Conservation (phyloP, 2,888 invertebrate species). For the Acanthopleura granulata region DNA sequence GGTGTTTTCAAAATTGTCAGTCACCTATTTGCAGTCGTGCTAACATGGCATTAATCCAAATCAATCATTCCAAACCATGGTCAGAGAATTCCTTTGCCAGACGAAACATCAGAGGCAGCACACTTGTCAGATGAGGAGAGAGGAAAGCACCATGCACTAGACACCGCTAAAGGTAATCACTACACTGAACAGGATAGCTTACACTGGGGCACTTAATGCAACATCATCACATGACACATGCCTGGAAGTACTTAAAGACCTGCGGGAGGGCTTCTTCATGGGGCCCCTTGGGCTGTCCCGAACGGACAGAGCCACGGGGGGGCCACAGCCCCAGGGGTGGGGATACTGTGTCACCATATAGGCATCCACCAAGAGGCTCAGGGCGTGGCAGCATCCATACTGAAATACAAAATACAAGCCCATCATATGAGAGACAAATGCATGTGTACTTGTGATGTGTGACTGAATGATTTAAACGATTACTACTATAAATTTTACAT, state of each 20-base stretch:
- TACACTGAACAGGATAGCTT: not conserved
- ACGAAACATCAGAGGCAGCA: no score
- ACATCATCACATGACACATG: slow-evolving; percentile 23
- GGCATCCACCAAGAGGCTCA: slow-evolving; percentile 77
- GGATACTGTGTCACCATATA: slow-evolving; percentile 80
- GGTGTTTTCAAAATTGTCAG: no score
- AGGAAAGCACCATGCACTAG: no score
- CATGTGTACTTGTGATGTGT: not conserved
- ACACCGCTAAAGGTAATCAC: no score
- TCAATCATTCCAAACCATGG: no score
- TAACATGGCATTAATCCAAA: no score
- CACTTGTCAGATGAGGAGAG: no score
- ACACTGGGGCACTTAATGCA: slow-evolving; percentile 8
- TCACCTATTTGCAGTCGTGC: no score
- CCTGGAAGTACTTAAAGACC: slow-evolving; percentile 59
- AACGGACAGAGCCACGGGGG: slow-evolving; percentile 48
- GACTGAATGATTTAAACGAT: not conserved
- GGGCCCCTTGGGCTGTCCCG: slow-evolving; percentile 36
- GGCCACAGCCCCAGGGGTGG: slow-evolving; percentile 77
- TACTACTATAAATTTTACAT: no score
- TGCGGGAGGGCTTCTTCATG: slow-evolving; percentile 49
- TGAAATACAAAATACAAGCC: slow-evolving; percentile 59
- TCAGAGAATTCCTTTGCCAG: no score
- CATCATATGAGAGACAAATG: not conserved
- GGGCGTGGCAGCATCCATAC: slow-evolving; percentile 79